Evolutionary conservation across 1,140 invertebrate species (phyloP), one percentile per base, ranked within the genome.

Genomic region (Meteorus sp.): DNA sequence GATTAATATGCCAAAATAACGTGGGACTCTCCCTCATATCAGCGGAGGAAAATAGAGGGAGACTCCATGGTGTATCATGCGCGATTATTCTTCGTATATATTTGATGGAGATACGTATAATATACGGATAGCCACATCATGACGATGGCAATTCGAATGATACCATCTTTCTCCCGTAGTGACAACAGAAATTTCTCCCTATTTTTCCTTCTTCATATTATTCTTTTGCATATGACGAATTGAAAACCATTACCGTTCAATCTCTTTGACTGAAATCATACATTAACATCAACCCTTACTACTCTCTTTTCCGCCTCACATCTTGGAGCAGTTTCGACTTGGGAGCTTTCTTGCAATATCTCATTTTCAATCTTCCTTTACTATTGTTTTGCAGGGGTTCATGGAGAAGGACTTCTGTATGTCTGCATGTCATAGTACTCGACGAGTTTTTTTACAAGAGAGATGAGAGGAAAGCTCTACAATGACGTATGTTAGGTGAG

Each of bases 141-240:
- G 61, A 64, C 52, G 44, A 60, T 33, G 61, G 63, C 68, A 71
- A 70, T 73, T 70, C 69, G 63, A 68, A 70, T 62, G 69, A 72
- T 74, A 73, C 50, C 62, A 71, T 74, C 69, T 72, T 69, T 61
- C 66, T 68, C 53, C 41, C 44, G 58, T 62, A 62, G 41, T 63
- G 64, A 62, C 67, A 56, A 64, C 58, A 59, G 59, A 45, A 33
- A 20, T 22, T 29, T 51, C 31, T 48, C 45, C 48, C 60, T 41
- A 43, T 23, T n/a, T 39, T 41, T 45, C 48, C 6, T 29, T 47
- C 19, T 50, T 22, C 47, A 19, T 61, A 23, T 20, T 57, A 60
- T 63, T 71, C 67, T 75, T 78, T 77, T 77, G 72, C 75, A 77
- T 76, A 77, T 78, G 76, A 78, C 74, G 74, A 77, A 78, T 78